A percentile compares a stretch with the other conserved stretches of the same genome.
Evolutionary conservation across 2,888 invertebrate species (phyloP).

Genomic region (Synanthedon andrenaeformis): DNA sequence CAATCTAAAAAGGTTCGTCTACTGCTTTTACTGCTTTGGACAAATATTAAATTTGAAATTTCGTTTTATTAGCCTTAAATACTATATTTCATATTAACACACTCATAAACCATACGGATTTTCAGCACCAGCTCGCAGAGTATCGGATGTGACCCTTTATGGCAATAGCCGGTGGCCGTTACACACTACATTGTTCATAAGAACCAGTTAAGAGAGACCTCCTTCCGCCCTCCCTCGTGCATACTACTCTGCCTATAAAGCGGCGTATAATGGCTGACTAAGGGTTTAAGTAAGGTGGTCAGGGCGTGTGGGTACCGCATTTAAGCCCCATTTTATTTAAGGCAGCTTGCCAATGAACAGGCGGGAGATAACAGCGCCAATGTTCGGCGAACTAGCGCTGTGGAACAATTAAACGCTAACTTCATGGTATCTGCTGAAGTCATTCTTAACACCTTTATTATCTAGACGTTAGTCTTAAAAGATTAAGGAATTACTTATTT

Average conservation of each 20-base stretch:
- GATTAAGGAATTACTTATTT: background rate
- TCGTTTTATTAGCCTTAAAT: no score
- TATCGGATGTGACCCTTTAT: conserved; percentile 15
- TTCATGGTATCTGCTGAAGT: background rate
- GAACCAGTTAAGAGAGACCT: conserved; percentile 11
- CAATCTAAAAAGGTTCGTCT: no score
- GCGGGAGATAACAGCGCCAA: conserved; percentile 10
- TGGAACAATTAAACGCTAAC: conserved; percentile 7
- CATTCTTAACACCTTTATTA: background rate
- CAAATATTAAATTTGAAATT: no score
- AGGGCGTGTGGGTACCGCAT: conserved; percentile 17
- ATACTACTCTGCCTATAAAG: background rate
- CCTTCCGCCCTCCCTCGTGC: conserved; percentile 1
- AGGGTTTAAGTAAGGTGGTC: conserved; percentile 2
- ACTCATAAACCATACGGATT: background rate
- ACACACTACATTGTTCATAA: conserved; percentile 17
- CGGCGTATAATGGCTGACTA: background rate
- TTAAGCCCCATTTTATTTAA: conserved; percentile 39
- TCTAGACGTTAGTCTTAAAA: background rate
- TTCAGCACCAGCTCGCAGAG: conserved; percentile 6
- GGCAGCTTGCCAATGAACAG: conserved; percentile 41
- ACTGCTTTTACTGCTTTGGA: no score
- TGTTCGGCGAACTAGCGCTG: conserved; percentile 19
- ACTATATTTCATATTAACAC: background rate
- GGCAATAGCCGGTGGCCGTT: conserved; percentile 18